phyloP scores from a whole-genome alignment of 2,113 vertebrate species.

The Lagopus leucura region DNA sequence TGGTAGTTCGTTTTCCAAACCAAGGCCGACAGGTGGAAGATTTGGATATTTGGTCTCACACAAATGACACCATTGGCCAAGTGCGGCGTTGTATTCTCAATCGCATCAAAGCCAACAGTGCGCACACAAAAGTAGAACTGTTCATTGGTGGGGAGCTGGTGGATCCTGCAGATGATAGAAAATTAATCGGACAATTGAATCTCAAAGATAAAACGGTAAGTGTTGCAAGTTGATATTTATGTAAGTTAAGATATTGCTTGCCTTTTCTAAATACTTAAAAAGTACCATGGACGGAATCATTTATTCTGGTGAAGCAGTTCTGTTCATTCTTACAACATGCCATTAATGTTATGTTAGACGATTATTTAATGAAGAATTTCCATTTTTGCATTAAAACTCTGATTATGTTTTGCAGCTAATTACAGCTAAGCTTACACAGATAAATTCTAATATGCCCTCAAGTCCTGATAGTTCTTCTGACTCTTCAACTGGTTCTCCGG shows the following conservation, averaged over 20 bases:
- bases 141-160: conserved; percentile 97
- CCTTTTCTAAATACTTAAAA: not conserved
- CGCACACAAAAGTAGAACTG: conserved; percentile 96
- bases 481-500: conserved; percentile 97
- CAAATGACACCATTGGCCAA: conserved; percentile 98
- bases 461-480: conserved; percentile 99
- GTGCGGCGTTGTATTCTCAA: conserved; percentile 95
- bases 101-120: conserved; percentile 96
- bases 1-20: conserved; percentile 98
- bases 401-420: conserved; percentile 86
- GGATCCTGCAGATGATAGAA: conserved; percentile 97
- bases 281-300: rapidly evolving
- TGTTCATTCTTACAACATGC: not conserved
- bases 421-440: conserved; percentile 98
- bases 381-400: not conserved
- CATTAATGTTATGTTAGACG: not conserved
- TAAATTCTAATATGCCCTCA: conserved; percentile 99
- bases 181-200: conserved; percentile 97
- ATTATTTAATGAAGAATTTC: not conserved
- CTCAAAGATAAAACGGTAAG: conserved; percentile 98
- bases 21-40: conserved; percentile 98
- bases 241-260: not conserved
- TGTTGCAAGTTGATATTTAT: not conserved
- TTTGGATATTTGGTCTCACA: conserved; percentile 98
- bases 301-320: not conserved